Evolutionary conservation across 2,797 vertebrate species (phyloP).

Genomic region (Myripristis jacobus): DNA sequence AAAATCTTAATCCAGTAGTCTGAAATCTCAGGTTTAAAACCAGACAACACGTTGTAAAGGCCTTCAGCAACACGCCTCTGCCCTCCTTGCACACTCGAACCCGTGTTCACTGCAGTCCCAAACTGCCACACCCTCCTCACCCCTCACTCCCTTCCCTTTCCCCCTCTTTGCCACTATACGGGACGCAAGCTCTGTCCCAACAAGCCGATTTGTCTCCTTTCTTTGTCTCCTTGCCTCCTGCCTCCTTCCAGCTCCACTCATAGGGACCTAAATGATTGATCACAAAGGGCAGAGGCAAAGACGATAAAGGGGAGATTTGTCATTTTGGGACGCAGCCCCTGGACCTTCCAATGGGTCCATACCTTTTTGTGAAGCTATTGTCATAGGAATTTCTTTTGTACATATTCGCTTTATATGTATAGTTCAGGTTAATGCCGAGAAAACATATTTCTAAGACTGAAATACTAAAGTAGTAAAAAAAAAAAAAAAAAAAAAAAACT

Average conservation of each 20-base stretch:
- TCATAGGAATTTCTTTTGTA: constrained; percentile 75
- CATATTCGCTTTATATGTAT: constrained; percentile 79
- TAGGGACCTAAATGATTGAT: constrained; percentile 8
- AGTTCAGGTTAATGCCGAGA: constrained; percentile 61
- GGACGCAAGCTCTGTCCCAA: constrained; percentile 6
- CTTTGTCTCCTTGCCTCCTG: constrained; percentile 17
- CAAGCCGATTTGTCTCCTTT: constrained; percentile 14
- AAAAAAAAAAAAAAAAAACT: no score
- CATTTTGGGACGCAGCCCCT: constrained; percentile 24
- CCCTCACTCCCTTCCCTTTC: not conserved
- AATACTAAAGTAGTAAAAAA: constrained; percentile 41
- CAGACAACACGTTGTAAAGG: not conserved
- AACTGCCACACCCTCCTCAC: not conserved
- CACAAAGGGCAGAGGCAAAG: constrained; percentile 9
- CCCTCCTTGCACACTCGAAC: not conserved
- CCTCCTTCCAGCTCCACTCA: constrained; percentile 25
- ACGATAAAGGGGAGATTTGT: constrained; percentile 8
- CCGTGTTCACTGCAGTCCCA: not conserved
- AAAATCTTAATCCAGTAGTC: no score
- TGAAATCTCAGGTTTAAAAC: constrained; percentile 3
- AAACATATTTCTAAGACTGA: constrained; percentile 45
- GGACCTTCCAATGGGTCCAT: constrained; percentile 40
- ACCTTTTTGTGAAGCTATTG: constrained; percentile 43
- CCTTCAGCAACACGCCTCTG: not conserved
- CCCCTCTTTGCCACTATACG: not conserved